Percentiles rank a stretch among this genome's conserved stretches.
phyloP scores from a whole-genome alignment of 2,113 vertebrate species.

The Amblyopsis rosae region DNA sequence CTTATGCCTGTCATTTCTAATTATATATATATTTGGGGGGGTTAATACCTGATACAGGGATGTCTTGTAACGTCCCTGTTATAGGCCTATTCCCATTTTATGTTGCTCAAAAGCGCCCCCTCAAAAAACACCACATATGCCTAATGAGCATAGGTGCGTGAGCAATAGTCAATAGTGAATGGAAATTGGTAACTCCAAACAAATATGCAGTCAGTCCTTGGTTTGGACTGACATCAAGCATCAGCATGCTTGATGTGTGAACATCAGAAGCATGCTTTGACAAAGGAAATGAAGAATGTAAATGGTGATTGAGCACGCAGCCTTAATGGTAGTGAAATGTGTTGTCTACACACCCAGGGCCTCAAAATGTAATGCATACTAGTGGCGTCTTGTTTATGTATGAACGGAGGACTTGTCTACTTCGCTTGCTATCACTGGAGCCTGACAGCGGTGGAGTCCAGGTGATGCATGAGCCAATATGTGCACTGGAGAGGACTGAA shows the following conservation, averaged over 20 bases:
- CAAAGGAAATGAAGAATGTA: conserved; percentile 42
- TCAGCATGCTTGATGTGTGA: conserved; percentile 22
- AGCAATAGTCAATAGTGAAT: not conserved
- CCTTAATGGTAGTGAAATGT: conserved; percentile 74
- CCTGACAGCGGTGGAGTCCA: conserved; percentile 76
- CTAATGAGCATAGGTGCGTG: too few species aligned
- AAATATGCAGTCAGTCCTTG: not conserved
- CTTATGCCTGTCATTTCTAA: too few species aligned
- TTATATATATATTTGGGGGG: too few species aligned
- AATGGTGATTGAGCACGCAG: conserved; percentile 60
- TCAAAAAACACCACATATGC: too few species aligned
- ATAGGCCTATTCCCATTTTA: too few species aligned
- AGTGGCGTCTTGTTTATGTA: conserved; percentile 74
- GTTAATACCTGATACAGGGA: too few species aligned
- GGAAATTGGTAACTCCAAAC: conserved; percentile 8
- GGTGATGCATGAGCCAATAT: conserved; percentile 85
- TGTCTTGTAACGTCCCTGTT: too few species aligned
- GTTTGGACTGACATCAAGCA: too few species aligned
- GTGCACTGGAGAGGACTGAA: conserved; percentile 73
- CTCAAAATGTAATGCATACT: conserved; percentile 56
- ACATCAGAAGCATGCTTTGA: conserved; percentile 34
- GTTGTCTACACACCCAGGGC: conserved; percentile 35
- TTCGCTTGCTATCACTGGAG: conserved; percentile 75
- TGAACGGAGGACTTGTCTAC: conserved; percentile 73
- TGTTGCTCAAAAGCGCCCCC: too few species aligned